Conservation (phyloP, 2,113 vertebrate genomes). For the Ivindomyrus marchei region DNA sequence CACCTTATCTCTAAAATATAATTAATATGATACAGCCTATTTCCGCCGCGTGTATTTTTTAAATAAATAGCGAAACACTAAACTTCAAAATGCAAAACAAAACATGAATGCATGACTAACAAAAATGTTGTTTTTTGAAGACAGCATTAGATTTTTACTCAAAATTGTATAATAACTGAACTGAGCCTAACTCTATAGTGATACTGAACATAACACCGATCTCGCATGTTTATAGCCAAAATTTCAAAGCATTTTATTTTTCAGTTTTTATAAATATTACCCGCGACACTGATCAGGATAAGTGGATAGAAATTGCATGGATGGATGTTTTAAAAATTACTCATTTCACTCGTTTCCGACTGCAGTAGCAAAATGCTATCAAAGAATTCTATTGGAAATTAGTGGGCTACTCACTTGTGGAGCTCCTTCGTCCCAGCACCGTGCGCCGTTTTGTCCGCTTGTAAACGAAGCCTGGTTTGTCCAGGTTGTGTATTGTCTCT, state of each 20-base stretch:
- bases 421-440: constrained; percentile 14
- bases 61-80: background rate
- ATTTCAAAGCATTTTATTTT: background rate
- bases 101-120: background rate
- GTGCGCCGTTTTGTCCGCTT: constrained; percentile 50
- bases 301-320: background rate
- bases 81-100: background rate
- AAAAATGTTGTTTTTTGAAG: background rate
- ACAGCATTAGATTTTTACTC: background rate
- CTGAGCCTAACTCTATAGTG: background rate
- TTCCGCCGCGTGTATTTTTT: background rate
- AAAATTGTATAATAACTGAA: background rate
- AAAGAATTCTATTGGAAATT: background rate
- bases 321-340: background rate
- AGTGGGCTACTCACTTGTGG: constrained; percentile 62
- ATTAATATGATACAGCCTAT: background rate
- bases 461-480: constrained; percentile 67
- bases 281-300: background rate
- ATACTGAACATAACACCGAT: background rate
- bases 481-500: constrained; percentile 76
- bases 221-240: background rate
- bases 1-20: background rate
- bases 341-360: background rate
- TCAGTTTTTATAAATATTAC: background rate
- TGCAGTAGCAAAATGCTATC: background rate